Evolutionary conservation across 2,113 vertebrate species (phyloP).

Genomic region (Xenopus laevis): DNA sequence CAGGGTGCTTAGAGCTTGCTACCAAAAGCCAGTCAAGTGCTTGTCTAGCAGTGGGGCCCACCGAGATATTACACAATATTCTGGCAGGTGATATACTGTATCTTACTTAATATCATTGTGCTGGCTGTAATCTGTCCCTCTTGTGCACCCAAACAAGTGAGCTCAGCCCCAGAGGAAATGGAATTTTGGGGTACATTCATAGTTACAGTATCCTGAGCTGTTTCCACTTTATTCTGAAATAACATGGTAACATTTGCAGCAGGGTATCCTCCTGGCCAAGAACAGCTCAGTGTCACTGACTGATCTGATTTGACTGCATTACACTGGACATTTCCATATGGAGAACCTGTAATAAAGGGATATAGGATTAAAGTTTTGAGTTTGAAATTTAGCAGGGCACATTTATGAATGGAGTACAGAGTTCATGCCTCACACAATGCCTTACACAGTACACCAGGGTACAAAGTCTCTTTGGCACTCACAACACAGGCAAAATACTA

Average conservation of each 20-base stretch:
- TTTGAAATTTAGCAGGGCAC: too few relatives aligned
- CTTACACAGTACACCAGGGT: background rate
- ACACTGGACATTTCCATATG: background rate
- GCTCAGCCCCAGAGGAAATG: background rate
- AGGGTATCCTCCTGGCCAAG: slow-evolving; percentile 19
- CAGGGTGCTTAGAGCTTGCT: too few relatives aligned
- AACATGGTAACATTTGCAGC: slow-evolving; percentile 5
- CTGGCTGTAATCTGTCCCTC: background rate
- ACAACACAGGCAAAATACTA: background rate
- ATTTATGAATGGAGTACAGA: too few relatives aligned
- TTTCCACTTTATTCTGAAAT: background rate
- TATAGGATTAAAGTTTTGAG: background rate
- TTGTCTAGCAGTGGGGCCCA: too few relatives aligned
- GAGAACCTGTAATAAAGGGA: slow-evolving; percentile 1
- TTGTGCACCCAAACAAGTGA: background rate
- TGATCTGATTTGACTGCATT: background rate
- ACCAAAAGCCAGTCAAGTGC: too few relatives aligned
- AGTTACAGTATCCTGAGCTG: background rate
- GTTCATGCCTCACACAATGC: background rate
- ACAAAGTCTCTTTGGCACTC: background rate
- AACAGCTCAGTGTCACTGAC: background rate
- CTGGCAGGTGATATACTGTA: too few relatives aligned
- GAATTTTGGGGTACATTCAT: background rate
- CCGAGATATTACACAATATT: too few relatives aligned
- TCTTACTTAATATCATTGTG: background rate